A percentile compares a stretch with the other conserved stretches of the same genome.
These are phyloP conservation scores for Orbicella faveolata DNA, from an alignment of 64 coral and sea anemone genomes.

Conservation along the genomic window DNA sequence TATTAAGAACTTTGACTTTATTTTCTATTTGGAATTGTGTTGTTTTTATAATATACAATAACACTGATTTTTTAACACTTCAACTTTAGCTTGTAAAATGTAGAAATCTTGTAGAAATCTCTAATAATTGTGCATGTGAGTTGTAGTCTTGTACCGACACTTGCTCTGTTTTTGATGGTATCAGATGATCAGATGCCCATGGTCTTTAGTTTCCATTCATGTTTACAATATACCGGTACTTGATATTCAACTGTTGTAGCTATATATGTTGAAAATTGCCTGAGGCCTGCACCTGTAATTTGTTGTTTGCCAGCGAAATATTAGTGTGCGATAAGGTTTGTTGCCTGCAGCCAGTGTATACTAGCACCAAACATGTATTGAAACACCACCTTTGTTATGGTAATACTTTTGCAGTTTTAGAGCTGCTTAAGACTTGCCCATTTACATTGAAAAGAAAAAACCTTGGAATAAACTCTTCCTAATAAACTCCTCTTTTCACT, in stretches of 20 bases:
- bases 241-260: neutral
- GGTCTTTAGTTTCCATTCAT: no score
- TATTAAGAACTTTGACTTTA: no score
- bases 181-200: no score
- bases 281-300: neutral
- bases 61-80: no score
- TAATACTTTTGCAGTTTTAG: neutral
- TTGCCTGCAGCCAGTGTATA: neutral
- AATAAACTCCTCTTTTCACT: neutral
- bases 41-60: no score
- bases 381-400: neutral
- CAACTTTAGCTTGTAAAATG: no score
- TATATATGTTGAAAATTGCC: neutral
- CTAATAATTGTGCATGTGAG: no score
- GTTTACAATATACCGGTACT: no score
- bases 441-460: neutral
- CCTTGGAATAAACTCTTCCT: neutral
- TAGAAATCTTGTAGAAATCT: no score
- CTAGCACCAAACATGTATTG: neutral
- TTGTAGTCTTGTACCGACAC: no score
- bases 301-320: neutral
- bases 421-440: neutral
- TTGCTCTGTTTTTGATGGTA: no score
- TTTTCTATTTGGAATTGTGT: no score
- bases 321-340: neutral